Conservation (phyloP, 2,113 vertebrate genomes). For the Sphyrna mokarran region DNA sequence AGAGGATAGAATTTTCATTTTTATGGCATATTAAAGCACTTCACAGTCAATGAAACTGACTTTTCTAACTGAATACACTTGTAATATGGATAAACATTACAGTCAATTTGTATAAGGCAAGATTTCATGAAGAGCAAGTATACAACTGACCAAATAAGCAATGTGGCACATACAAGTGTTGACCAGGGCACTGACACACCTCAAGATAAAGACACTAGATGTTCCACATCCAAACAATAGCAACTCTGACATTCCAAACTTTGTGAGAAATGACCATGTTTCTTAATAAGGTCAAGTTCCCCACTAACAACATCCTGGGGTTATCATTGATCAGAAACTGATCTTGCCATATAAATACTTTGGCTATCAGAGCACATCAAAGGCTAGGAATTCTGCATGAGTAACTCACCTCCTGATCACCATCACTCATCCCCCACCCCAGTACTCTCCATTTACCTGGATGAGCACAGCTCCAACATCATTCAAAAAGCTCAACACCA, state of each 20-base stretch:
- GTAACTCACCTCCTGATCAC: too few species aligned
- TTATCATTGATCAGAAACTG: too few species aligned
- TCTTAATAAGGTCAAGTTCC: background rate
- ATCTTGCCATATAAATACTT: too few species aligned
- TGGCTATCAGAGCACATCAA: too few species aligned
- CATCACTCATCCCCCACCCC: too few species aligned
- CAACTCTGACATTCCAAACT: background rate
- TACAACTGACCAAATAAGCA: background rate
- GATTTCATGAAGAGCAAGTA: background rate
- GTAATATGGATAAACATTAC: background rate
- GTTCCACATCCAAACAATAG: background rate
- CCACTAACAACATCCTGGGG: too few species aligned
- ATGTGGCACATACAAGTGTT: background rate
- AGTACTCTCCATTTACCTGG: too few species aligned
- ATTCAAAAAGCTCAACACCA: too few species aligned
- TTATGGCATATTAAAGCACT: background rate
- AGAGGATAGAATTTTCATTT: background rate
- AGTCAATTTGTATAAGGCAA: background rate
- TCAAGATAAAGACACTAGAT: background rate
- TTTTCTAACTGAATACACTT: background rate
- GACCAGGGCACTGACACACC: background rate
- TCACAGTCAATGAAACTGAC: background rate
- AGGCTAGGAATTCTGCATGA: too few species aligned
- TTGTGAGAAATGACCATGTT: background rate
- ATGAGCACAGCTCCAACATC: too few species aligned